Conservation (phyloP, 2,113 vertebrate species). For the Ranitomeya imitator region DNA sequence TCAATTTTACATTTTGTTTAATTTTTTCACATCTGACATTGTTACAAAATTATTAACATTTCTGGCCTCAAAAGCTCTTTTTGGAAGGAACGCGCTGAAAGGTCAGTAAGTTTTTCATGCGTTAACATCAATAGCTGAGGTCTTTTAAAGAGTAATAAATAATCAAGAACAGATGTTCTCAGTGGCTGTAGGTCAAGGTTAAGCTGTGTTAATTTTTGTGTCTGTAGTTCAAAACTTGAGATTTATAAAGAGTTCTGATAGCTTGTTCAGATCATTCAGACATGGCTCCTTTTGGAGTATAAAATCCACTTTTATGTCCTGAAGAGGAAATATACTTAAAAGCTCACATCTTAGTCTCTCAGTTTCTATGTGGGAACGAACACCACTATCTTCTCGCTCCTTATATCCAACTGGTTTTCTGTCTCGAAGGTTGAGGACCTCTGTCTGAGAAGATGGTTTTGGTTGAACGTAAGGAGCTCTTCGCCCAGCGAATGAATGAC, state of each 20-base stretch:
- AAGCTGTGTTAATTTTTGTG: neutral
- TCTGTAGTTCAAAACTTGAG: conserved; percentile 66
- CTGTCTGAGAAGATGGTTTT: conserved; percentile 43
- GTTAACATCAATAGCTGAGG: neutral
- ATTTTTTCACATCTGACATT: neutral
- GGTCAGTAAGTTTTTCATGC: neutral
- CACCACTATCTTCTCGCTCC: neutral
- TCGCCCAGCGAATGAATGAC: conserved; percentile 53
- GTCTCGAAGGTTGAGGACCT: conserved; percentile 38
- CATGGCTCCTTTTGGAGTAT: conserved; percentile 75
- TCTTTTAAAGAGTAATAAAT: neutral
- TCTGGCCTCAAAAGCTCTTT: neutral
- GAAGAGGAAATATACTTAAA: conserved; percentile 77
- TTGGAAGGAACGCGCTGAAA: neutral
- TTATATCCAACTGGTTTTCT: conserved; percentile 24
- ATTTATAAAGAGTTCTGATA: conserved; percentile 77
- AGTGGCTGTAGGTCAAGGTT: neutral
- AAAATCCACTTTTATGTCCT: conserved; percentile 78
- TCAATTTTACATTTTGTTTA: neutral
- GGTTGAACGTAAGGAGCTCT: conserved; percentile 47
- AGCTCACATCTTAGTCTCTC: conserved; percentile 72
- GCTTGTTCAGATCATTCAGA: conserved; percentile 76
- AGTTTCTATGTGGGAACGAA: conserved; percentile 66
- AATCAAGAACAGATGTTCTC: neutral
- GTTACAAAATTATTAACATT: neutral